A percentile compares a stretch with the other conserved stretches of the same genome.
Evolutionary conservation across 2,797 vertebrate species (phyloP).

Genomic region (Parauchenoglanis punctatus): DNA sequence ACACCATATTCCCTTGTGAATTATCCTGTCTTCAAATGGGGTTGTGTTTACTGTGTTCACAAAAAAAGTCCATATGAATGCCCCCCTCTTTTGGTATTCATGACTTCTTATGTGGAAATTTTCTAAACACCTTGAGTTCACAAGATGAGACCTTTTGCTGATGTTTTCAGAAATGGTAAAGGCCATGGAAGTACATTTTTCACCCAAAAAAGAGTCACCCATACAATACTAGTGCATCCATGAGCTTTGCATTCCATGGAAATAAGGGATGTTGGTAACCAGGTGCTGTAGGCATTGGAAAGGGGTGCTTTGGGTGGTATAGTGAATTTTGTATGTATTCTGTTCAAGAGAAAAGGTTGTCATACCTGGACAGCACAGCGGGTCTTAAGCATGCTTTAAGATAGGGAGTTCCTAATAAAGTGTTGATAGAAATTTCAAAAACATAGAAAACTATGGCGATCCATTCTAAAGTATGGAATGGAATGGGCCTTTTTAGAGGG

Average conservation of each 20-base stretch:
- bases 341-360: background rate
- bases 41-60: no score
- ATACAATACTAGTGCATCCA: background rate
- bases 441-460: background rate
- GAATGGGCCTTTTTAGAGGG: background rate
- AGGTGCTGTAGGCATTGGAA: background rate
- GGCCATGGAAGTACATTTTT: background rate
- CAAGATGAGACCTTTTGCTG: no score
- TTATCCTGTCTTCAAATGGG: no score
- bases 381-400: background rate
- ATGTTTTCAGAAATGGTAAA: no score
- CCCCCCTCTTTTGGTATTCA: no score
- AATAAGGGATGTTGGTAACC: background rate
- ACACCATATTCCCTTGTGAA: no score
- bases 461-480: background rate
- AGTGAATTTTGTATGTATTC: background rate
- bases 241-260: background rate
- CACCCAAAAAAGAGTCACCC: background rate
- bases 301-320: background rate
- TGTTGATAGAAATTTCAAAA: background rate
- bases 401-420: background rate
- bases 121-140: no score
- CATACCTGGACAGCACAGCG: background rate
- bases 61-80: no score
- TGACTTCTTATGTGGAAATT: no score